These are phyloP conservation scores for Steatocranus sp. DNA, from an alignment of 2,797 vertebrate species.

Conservation along the genomic window DNA sequence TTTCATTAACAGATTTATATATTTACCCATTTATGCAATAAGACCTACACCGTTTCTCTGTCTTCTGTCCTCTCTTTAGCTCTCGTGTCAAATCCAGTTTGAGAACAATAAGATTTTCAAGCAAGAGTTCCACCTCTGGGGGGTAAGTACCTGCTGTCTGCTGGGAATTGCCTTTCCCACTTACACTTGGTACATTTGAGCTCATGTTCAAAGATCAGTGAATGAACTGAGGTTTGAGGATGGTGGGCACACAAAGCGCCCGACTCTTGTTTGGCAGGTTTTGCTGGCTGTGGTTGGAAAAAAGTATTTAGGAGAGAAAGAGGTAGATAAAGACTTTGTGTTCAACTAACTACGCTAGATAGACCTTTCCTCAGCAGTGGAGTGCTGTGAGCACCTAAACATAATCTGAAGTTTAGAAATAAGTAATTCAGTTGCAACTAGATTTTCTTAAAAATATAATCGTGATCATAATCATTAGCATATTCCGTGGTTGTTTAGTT, in stretches of 20 bases:
- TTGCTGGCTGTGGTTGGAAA: neutral
- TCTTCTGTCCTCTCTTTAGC: conserved; percentile 32
- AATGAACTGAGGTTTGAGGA: neutral
- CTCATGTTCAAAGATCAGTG: neutral
- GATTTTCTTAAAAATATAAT: neutral
- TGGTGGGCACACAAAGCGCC: fast-evolving
- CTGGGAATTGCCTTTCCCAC: neutral
- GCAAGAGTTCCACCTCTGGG: conserved; percentile 87
- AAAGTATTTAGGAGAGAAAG: neutral
- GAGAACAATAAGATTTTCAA: conserved; percentile 86
- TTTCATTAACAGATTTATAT: neutral
- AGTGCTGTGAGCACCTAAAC: neutral
- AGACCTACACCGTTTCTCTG: neutral
- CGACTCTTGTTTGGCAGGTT: neutral
- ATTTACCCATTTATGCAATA: neutral
- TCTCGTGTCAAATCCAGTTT: conserved; percentile 84
- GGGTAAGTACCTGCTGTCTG: conserved; percentile 74
- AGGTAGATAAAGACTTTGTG: neutral
- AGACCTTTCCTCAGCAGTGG: neutral
- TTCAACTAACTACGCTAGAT: fast-evolving
- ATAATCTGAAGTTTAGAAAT: neutral
- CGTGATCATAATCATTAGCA: neutral
- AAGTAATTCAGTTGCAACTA: neutral
- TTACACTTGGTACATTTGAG: neutral
- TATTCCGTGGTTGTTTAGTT: neutral